Evolutionary conservation across 1,140 invertebrate genomes (phyloP), one percentile per base, ranked within the genome.

Genomic region (Eumeta japonica): DNA sequence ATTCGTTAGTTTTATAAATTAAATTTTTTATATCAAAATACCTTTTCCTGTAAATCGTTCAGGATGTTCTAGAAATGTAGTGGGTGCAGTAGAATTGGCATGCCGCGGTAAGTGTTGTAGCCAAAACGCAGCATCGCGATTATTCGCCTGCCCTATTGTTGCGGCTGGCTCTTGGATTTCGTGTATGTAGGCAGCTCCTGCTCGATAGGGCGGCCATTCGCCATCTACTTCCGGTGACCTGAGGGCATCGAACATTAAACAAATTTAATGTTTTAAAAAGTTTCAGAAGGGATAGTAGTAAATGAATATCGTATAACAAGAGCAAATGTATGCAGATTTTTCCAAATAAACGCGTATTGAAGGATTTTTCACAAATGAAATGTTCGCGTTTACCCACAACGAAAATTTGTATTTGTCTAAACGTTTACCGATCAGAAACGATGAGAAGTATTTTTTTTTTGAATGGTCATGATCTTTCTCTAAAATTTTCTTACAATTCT

Each of bases 141-240:
- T 50, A 14, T 43, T 47, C 38, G 16, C 41, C 40, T 16, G 38
- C 34, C 16, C 46, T 39, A 15, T n/a, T 33, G 12, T 31, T 32
- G 16, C 34, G 35, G 31, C 36, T 27, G 38, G 45, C 28, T 55
- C 51, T 15, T 47, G 51, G 24, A 71, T 55, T 28, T 63, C 58
- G 37, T 62, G 56, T 12, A 75, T 52, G 18, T 70, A 55, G 2
- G 58, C 53, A 36, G 70, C 75, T 3, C 76, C 61, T 1, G 53
- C 40, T n/a, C 62, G 77, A 46, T 83, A 84, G n/a, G 73, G 68
- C 31, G 61, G 49, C 83, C 83, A 86, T 10, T 70, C 59, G 14
- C 79, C 72, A 20, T 76, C 75, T 20, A 75, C 74, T 10, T 66
- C 65, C 27, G 75, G 79, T 3, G 79, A 76, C 9, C 79, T 83